Evolutionary conservation across 1,140 invertebrate genomes (phyloP), one percentile per base, ranked within the genome.

Genomic region (Himalopsyche phryganea): DNA sequence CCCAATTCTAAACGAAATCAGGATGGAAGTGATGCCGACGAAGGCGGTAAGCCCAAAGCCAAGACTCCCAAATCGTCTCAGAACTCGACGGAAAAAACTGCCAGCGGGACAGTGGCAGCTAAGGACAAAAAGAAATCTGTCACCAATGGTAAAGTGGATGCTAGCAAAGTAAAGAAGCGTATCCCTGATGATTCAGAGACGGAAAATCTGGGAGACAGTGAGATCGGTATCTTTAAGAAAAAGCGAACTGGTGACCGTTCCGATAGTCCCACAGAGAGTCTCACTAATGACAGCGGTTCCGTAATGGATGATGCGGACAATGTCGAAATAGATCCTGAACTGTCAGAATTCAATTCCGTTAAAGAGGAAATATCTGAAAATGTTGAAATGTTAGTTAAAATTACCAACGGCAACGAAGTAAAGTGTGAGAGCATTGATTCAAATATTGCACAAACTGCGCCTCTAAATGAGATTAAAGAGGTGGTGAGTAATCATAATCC

Each of bases 231-330:
- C 48, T 83, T 80, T 36, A 86, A 88, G 66, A 89, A 89, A 68
- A 88, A 88, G 70, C 81, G 85, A 50, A 88, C 62, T 71, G 86
- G 67, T 13, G 80, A 83, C 58, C 72, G 79, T 38, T 76, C 81
- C 15, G 82, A 87, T 58, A 91, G 89, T 74, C 89, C 90, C 9
- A 84, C 86, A 14, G 87, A 88, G 69, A 91, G 88, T 67, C 78
- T 90, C 41, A 90, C 88, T 17, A 88, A 89, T 42, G 90, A 91
- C 67, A 89, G 87, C 50, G 88, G 87, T 63, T 85, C 87, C 15
- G 82, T 87, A 19, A 85, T 88, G 72, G 89, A 91, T 69, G 89
- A 90, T 66, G 82, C 79, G 6, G 88, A 90, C 66, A 81, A 72
- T 69, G 74, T 71, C 52, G 80, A 84, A 57, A 74, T 81, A 68